A percentile compares a stretch with the other conserved stretches of the same genome.
phyloP scores from a whole-genome alignment of 2,797 vertebrate genomes.

The Siniperca undulata region DNA sequence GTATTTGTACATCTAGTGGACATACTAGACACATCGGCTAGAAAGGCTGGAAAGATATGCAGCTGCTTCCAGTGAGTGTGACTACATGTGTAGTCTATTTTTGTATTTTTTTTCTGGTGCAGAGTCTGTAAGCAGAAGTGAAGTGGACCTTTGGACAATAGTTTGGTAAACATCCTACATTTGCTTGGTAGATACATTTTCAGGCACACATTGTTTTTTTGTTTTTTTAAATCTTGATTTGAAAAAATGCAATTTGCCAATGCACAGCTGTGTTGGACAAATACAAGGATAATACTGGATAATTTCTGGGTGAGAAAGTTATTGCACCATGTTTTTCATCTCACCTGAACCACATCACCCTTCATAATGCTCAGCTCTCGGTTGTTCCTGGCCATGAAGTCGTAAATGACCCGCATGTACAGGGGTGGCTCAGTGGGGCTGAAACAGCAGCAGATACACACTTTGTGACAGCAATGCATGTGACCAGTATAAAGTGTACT shows the following conservation, averaged over 20 bases:
- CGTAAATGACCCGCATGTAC: constrained; percentile 84
- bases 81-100: neutral
- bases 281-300: neutral
- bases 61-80: no score
- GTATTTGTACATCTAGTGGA: neutral
- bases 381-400: constrained; percentile 89
- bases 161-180: neutral
- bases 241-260: neutral
- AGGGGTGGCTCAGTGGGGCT: constrained; percentile 53
- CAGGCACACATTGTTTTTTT: neutral
- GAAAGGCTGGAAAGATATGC: neutral
- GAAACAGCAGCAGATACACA: constrained; percentile 35
- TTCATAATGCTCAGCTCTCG: constrained; percentile 88
- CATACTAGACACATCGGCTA: neutral
- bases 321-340: constrained; percentile 3
- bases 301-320: neutral
- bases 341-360: constrained; percentile 90
- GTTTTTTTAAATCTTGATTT: neutral
- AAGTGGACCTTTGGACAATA: neutral
- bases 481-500: neutral
- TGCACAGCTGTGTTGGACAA: neutral
- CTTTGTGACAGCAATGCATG: neutral
- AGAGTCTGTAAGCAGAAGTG: neutral
- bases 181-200: neutral
- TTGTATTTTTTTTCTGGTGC: neutral